Evolutionary conservation across 2,113 vertebrate genomes (phyloP), one percentile per base, ranked within the genome.

Genomic region (Phocoena sinus): DNA sequence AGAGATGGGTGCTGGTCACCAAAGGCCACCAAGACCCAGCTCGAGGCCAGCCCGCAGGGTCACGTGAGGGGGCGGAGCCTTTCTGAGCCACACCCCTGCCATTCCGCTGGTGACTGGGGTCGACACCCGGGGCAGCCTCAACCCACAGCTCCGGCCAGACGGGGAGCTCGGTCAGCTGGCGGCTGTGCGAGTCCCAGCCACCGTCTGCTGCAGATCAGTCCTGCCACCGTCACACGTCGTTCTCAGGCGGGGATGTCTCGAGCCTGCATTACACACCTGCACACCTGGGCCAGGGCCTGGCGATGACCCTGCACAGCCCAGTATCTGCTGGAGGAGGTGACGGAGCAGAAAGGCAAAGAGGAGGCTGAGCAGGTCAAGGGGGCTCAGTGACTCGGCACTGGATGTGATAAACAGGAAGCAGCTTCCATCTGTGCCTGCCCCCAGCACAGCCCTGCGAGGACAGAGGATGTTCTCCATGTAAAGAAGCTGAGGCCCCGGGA

Each of bases 121-220:
- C 4, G 0, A 14, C 41, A 1, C 41, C 38, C 47, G 18, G 25
- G 21, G 21, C 38, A 7, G 87, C 10, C n/a, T 4, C 26, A 15
- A 5, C 47, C 28, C 1, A 1, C 56, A 28, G 50, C 38, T 14
- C 63, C 47, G 12, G 1, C 28, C 90, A 12, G 31, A 23, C 20
- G 12, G 31, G 85, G 28, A 1, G 9, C 81, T 5, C 0, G 0
- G 68, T 10, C 47, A 13, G 44, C 56, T 3, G 73, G 25, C 70
- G 0, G 13, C 18, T 15, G 2, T 17, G 9, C 4, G 0, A 9
- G 21, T 56, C 18, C 6, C 9, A 1, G 25, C 60, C 33, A 0
- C 2, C 25, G 1, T 8, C 71, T 25, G 21, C 33, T 2, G 2
- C 28, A 6, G 14, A 67, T 12, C 74, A 77, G 38, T 44, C 26